Evolutionary conservation across 1,140 invertebrate genomes (phyloP).

Genomic region (Calosoma granatense): DNA sequence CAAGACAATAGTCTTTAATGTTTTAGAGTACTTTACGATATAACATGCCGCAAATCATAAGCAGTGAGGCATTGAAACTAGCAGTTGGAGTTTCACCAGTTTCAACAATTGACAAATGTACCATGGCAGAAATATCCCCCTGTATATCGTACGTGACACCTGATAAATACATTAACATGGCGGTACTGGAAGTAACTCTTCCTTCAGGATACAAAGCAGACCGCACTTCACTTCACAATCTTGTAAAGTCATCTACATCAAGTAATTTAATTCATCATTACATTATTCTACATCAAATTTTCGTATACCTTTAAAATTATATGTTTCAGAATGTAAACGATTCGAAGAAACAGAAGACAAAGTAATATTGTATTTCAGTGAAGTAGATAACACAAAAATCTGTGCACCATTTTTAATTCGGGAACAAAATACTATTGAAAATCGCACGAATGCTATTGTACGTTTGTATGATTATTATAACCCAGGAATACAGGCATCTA

Average conservation of each 20-base stretch:
- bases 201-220: constrained; percentile 51
- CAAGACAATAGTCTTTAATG: neutral
- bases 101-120: constrained; percentile 25
- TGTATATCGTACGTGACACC: constrained; percentile 26
- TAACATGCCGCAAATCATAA: constrained; percentile 21
- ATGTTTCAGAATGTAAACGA: constrained; percentile 38
- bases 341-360: constrained; percentile 39
- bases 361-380: constrained; percentile 40
- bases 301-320: constrained; percentile 4
- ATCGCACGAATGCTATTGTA: constrained; percentile 38
- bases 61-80: constrained; percentile 26
- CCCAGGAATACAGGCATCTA: constrained; percentile 35
- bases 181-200: constrained; percentile 49
- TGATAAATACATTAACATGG: constrained; percentile 42
- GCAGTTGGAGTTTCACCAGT: constrained; percentile 23
- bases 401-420: constrained; percentile 39
- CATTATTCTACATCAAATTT: neutral
- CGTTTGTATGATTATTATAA: constrained; percentile 63
- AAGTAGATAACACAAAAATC: constrained; percentile 32
- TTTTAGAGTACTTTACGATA: constrained; percentile 14
- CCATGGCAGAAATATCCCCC: constrained; percentile 23
- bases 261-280: neutral
- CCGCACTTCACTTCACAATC: constrained; percentile 36
- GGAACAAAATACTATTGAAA: constrained; percentile 25
- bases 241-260: constrained; percentile 25